Percentiles rank a stretch among this genome's conserved stretches.
phyloP scores from a whole-genome alignment of 2,797 vertebrate species.

The Tolypeutes matacus region DNA sequence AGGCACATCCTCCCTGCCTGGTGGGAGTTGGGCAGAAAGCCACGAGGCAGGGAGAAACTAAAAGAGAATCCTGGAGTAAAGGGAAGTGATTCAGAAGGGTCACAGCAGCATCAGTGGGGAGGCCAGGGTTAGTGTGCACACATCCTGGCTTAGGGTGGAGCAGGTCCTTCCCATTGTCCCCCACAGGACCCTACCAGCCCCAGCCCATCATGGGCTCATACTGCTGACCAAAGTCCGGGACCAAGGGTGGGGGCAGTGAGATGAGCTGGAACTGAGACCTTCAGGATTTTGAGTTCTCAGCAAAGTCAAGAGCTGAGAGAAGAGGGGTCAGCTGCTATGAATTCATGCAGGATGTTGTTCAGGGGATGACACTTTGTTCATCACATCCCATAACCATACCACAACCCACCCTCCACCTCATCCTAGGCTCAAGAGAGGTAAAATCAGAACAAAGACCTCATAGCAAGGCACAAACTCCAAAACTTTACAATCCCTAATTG shows the following conservation, averaged over 20 bases:
- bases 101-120: background rate
- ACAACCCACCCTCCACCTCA: background rate
- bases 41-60: background rate
- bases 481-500: background rate
- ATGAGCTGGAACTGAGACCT: background rate
- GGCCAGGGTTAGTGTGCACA: constrained; percentile 26
- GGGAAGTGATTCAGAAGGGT: background rate
- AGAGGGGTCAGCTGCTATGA: background rate
- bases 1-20: constrained; percentile 61
- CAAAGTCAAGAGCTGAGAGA: constrained; percentile 3
- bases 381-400: background rate
- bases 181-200: background rate
- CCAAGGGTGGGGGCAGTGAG: background rate
- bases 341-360: background rate
- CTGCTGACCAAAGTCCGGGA: background rate
- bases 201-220: background rate
- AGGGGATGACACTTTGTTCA: background rate
- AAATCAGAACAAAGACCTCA: constrained; percentile 2
- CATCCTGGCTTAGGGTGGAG: constrained; percentile 62
- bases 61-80: background rate
- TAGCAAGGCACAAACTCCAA: background rate
- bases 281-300: background rate
- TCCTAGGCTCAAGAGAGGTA: background rate
- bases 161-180: background rate
- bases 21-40: background rate